A percentile compares a stretch with the other conserved stretches of the same genome.
phyloP scores from a whole-genome alignment of 1,140 invertebrate genomes.

The Chlorops oryzae region DNA sequence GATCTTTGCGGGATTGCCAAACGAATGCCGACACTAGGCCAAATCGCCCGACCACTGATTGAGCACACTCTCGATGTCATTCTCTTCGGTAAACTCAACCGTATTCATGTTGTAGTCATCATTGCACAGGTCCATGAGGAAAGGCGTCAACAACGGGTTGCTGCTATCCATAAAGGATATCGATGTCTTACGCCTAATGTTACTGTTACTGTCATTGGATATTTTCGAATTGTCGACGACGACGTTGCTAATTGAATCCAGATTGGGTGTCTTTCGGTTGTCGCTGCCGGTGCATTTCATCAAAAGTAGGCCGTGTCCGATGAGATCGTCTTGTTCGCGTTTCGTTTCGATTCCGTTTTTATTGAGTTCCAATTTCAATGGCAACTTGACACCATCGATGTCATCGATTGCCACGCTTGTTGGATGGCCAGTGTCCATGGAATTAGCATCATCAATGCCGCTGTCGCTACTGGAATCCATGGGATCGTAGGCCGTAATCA shows the following conservation, averaged over 20 bases:
- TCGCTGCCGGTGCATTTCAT: conserved; percentile 5
- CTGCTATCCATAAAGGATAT: conserved; percentile 40
- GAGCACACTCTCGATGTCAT: conserved; percentile 34
- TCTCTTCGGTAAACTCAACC: conserved; percentile 19
- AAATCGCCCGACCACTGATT: conserved; percentile 12
- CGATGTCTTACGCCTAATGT: conserved; percentile 31
- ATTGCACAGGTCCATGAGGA: conserved; percentile 38
- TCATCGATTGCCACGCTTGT: no score
- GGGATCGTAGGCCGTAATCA: conserved; percentile 24
- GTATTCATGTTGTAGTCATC: conserved; percentile 39
- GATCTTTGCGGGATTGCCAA: neutral
- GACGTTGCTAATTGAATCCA: no score
- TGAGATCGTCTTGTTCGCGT: no score
- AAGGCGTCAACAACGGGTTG: conserved; percentile 33
- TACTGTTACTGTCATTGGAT: conserved; percentile 3
- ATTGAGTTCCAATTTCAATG: no score
- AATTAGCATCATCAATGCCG: conserved; percentile 34
- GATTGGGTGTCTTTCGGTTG: neutral
- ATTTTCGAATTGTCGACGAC: neutral
- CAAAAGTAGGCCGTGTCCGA: neutral
- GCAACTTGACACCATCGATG: no score
- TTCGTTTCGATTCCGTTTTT: no score
- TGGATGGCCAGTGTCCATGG: conserved; percentile 6
- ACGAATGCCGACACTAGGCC: conserved; percentile 6
- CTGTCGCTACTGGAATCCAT: conserved; percentile 39